These are phyloP conservation scores for Embidobia sp. DNA, from an alignment of 2,888 invertebrate genomes.

Conservation along the genomic window DNA sequence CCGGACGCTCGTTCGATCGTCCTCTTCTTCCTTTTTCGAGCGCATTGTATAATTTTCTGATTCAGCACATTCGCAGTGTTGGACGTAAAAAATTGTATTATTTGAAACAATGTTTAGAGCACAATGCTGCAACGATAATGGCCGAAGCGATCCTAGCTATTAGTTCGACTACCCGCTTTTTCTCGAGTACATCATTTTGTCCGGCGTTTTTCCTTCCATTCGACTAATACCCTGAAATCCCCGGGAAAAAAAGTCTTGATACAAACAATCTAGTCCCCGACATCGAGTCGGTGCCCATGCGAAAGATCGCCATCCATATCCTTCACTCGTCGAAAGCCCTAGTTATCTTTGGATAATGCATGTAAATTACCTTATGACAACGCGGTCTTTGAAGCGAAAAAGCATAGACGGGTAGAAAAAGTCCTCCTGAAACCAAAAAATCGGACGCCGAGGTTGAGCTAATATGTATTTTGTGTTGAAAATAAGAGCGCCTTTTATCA, in stretches of 20 bases:
- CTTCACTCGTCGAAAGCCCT: slow-evolving; percentile 45
- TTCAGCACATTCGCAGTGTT: not conserved
- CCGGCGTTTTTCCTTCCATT: slow-evolving; percentile 19
- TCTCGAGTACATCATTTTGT: slow-evolving; percentile 27
- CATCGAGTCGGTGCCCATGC: slow-evolving; percentile 25
- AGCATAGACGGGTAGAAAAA: slow-evolving; percentile 18
- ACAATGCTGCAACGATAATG: slow-evolving; percentile 13
- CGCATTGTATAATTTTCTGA: not conserved
- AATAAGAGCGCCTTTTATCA: too few species aligned
- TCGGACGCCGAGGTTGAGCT: not conserved
- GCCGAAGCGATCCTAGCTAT: slow-evolving; percentile 12
- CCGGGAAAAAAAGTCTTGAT: slow-evolving; percentile 32
- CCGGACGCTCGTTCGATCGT: too few species aligned
- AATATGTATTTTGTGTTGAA: not conserved
- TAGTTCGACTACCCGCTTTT: slow-evolving; percentile 42
- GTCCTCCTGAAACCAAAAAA: slow-evolving; percentile 15
- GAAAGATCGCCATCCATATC: slow-evolving; percentile 52
- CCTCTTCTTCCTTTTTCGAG: not conserved
- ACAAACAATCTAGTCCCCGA: slow-evolving; percentile 31
- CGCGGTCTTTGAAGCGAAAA: slow-evolving; percentile 67
- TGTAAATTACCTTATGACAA: slow-evolving; percentile 74
- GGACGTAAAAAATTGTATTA: slow-evolving; percentile 4
- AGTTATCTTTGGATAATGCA: slow-evolving; percentile 72
- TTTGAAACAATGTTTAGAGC: slow-evolving; percentile 8
- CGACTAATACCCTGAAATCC: slow-evolving; percentile 33